Evolutionary conservation across 2,797 vertebrate genomes (phyloP), one percentile per base, ranked within the genome.

Genomic region (Nyctalus aviator): DNA sequence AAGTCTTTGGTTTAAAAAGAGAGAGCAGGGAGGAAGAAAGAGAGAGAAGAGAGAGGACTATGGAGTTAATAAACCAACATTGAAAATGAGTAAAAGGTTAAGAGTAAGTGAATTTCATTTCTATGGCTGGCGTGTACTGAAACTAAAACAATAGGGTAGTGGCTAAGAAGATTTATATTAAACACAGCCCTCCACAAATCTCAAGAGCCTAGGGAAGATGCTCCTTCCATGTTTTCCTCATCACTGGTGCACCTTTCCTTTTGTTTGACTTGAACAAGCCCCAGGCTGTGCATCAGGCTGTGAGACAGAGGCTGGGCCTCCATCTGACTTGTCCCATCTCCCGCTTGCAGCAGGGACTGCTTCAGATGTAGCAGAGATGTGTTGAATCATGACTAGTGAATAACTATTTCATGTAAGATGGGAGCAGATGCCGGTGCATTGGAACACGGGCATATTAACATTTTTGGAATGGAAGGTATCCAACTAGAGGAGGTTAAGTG

Each of bases 381-480:
- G 2, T 32, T 44, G n/a, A 78, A 30, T 90, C 62, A 46, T 50
- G 20, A n/a, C 3, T 88, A 0, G 8, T 27, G 32, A 30, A 7
- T 50, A 68, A 46, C n/a, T 59, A n/a, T 32, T 37, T 69, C 8
- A 46, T 20, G 2, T 5, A 6, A 59, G 3, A 17, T 59, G 46
- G 2, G 11, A 14, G 23, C 14, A n/a, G 57, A 81, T 46, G 48
- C 62, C 27, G 78, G 8, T 48, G 11, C 23, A 23, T 32, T 15
- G 1, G 4, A 41, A 53, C 0, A 21, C 1, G 17, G 11, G 20
- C 27, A 20, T 73, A 55, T 20, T 27, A 72, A 3, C 2, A 5
- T 25, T 57, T 62, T 88, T 48, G 48, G 2, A 62, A 75, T 83
- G 55, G 3, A 76, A 86, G 14, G 44, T 18, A 25, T 21, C 11